These are phyloP conservation scores for Lerista edwardsae DNA, from an alignment of 2,797 vertebrate species.

Conservation along the genomic window DNA sequence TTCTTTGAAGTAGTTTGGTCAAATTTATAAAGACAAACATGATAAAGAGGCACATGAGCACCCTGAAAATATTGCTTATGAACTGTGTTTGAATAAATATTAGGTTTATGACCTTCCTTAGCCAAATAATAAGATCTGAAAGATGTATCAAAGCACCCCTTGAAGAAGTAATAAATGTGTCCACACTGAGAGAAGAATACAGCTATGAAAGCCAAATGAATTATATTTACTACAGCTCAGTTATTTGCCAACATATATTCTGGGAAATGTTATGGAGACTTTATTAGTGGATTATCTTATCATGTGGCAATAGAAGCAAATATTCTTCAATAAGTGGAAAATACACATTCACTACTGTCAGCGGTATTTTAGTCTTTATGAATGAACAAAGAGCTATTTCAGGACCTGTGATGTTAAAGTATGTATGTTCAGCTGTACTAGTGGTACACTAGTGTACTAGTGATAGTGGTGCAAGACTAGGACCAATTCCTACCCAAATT, in stretches of 20 bases:
- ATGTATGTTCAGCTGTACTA: background rate
- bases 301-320: background rate
- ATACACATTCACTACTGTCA: background rate
- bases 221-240: background rate
- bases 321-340: slow-evolving; percentile 1
- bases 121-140: slow-evolving; percentile 12
- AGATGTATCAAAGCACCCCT: background rate
- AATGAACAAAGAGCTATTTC: background rate
- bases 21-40: background rate
- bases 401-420: background rate
- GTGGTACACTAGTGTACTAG: no score
- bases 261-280: slow-evolving; percentile 1
- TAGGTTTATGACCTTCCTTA: background rate
- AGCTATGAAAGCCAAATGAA: background rate
- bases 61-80: background rate
- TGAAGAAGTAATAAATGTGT: slow-evolving; percentile 10
- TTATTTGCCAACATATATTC: slow-evolving; percentile 9
- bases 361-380: background rate
- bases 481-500: no score
- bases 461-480: background rate
- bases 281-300: slow-evolving; percentile 8
- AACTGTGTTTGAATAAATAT: slow-evolving; percentile 4
- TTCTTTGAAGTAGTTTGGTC: background rate
- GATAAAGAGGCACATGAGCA: background rate
- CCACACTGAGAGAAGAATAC: background rate